Percentiles rank a stretch among this genome's conserved stretches.
phyloP scores from a whole-genome alignment of 2,888 invertebrate species.

The Troides aeacus region DNA sequence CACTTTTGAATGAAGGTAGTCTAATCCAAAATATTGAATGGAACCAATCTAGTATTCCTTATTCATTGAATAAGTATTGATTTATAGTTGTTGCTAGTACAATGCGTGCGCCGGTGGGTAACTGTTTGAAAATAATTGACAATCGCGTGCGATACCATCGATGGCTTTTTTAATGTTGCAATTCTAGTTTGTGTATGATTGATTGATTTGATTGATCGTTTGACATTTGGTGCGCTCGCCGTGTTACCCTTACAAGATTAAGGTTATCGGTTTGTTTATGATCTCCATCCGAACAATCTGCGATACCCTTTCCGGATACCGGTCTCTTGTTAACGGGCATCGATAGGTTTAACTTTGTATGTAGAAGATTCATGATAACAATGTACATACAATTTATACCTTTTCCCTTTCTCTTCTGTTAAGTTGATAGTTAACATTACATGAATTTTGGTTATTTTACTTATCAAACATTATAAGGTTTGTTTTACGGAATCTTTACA shows the following conservation, averaged over 20 bases:
- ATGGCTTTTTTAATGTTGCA: constrained; percentile 13
- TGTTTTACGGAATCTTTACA: too few relatives aligned
- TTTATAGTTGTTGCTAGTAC: constrained; percentile 1
- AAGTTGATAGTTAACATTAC: too few relatives aligned
- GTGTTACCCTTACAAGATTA: constrained; percentile 29
- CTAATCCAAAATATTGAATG: constrained; percentile 14
- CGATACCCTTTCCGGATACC: constrained; percentile 2
- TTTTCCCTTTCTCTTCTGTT: too few relatives aligned
- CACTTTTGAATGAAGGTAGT: constrained; percentile 2
- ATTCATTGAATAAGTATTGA: constrained; percentile 4
- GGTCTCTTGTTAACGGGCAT: too few relatives aligned
- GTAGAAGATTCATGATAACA: too few relatives aligned
- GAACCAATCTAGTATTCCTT: background rate
- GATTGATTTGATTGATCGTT: constrained; percentile 22
- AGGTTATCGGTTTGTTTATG: constrained; percentile 19
- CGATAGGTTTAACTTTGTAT: too few relatives aligned
- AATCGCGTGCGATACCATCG: constrained; percentile 15
- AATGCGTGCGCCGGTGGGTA: background rate
- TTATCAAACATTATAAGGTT: too few relatives aligned
- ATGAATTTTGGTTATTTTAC: too few relatives aligned
- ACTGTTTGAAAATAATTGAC: constrained; percentile 20
- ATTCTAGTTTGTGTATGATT: constrained; percentile 29
- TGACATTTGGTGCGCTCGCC: constrained; percentile 27
- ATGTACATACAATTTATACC: too few relatives aligned
- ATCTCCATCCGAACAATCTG: constrained; percentile 23